phyloP scores from a whole-genome alignment of 2,888 invertebrate species.

The Eretmocerus hayati region DNA sequence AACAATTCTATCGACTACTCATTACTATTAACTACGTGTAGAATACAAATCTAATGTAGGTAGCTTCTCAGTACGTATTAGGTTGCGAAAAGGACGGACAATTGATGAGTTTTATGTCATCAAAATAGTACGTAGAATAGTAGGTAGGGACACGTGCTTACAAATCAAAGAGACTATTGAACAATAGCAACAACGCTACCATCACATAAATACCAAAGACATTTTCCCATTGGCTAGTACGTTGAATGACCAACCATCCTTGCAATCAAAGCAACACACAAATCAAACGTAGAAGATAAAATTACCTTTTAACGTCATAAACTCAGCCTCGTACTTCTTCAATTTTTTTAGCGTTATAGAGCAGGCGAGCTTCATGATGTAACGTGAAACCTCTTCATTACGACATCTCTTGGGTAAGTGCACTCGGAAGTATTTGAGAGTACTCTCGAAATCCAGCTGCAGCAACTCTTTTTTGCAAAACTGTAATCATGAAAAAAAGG shows the following conservation, averaged over 20 bases:
- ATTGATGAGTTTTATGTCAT: too few species aligned
- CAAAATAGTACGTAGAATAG: too few species aligned
- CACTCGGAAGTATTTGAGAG: conserved; percentile 96
- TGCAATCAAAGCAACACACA: not conserved
- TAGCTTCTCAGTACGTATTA: too few species aligned
- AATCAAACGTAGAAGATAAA: conserved; percentile 44
- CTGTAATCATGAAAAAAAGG: conserved; percentile 36
- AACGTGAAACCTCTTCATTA: conserved; percentile 79
- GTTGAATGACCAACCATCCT: not conserved
- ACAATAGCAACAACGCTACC: conserved; percentile 1
- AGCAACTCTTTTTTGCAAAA: conserved; percentile 83
- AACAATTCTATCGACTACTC: too few species aligned
- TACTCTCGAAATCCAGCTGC: conserved; percentile 92
- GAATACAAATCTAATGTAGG: too few species aligned
- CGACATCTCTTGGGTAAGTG: conserved; percentile 94
- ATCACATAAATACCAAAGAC: not conserved
- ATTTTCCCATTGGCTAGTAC: not conserved
- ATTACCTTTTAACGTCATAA: conserved; percentile 66
- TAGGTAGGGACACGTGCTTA: too few species aligned
- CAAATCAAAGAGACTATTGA: not conserved
- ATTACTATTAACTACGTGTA: too few species aligned
- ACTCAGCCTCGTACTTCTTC: conserved; percentile 92
- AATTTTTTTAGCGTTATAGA: conserved; percentile 88
- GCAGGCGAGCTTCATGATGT: conserved; percentile 85
- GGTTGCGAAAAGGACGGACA: too few species aligned